Evolutionary conservation across 2,797 vertebrate species (phyloP), one percentile per base, ranked within the genome.

Genomic region (Capromys pilorides): DNA sequence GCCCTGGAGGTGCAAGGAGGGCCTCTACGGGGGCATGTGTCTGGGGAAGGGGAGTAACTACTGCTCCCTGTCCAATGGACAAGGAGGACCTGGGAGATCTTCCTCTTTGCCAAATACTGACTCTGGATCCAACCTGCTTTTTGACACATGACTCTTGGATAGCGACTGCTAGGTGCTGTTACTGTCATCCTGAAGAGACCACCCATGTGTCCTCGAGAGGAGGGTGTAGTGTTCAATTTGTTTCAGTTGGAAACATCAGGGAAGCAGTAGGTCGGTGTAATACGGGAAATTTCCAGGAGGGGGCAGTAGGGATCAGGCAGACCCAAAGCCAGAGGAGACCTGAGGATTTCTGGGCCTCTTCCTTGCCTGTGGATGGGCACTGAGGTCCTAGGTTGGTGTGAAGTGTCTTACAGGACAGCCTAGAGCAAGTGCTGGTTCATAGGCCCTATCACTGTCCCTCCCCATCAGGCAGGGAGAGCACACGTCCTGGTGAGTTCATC

Each of bases 211-310:
- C 36, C 31, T 10, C n/a, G 2, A 1, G 67, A 54, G n/a, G 59
- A 79, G 51, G n/a, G 19, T 6, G 6, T 62, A 10, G 51, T 89
- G 39, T 10, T 67, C 54, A 80, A 73, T 69, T 79, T 57, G 36
- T 16, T 66, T 92, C 91, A 45, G 45, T 61, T 57, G 28, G 41
- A 31, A 41, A 75, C 3, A 33, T 21, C 9, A 24, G 62, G 41
- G 39, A 91, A 57, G 54, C 16, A 57, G 33, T n/a, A 39, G 64
- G 51, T 84, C 57, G 26, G 18, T 45, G 93, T 90, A 90, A 75
- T 96, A 82, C 83, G 57, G 31, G 21, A 5, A 36, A 77, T 4
- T 82, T 85, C 95, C 96, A 95, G 88, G 51, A 97, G 96, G 75
- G 92, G 90, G 94, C 7, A 31, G 28, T 51, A 79, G 51, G 59